Conservation (phyloP, 2,113 vertebrate species). For the Nothoprocta pentlandii region DNA sequence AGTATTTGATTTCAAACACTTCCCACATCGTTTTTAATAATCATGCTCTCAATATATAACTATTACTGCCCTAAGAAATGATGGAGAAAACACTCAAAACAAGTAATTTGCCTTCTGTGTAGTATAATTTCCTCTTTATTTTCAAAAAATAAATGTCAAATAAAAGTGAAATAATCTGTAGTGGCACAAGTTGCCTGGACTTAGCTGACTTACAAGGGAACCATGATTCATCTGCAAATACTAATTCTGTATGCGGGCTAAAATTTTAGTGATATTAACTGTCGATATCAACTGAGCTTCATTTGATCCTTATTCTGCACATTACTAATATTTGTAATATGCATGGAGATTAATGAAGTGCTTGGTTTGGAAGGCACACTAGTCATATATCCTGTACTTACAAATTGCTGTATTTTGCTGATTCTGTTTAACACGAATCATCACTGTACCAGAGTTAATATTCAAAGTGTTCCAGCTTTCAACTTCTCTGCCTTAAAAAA, state of each 20-base stretch:
- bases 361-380: background rate
- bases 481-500: background rate
- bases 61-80: background rate
- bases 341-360: rapidly evolving
- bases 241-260: background rate
- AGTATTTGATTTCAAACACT: background rate
- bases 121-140: background rate
- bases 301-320: background rate
- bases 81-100: background rate
- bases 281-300: background rate
- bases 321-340: background rate
- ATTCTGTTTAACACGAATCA: background rate
- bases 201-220: background rate
- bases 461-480: background rate
- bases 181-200: background rate
- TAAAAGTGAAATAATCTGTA: no score
- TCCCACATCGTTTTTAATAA: background rate
- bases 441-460: background rate
- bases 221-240: background rate
- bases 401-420: background rate
- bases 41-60: background rate
- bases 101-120: background rate
- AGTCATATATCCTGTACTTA: background rate
- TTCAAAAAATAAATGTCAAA: background rate
- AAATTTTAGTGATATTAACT: background rate